A percentile compares a stretch with the other conserved stretches of the same genome.
phyloP scores from a whole-genome alignment of 1,140 invertebrate species.

The Oreohelix idahoensis region DNA sequence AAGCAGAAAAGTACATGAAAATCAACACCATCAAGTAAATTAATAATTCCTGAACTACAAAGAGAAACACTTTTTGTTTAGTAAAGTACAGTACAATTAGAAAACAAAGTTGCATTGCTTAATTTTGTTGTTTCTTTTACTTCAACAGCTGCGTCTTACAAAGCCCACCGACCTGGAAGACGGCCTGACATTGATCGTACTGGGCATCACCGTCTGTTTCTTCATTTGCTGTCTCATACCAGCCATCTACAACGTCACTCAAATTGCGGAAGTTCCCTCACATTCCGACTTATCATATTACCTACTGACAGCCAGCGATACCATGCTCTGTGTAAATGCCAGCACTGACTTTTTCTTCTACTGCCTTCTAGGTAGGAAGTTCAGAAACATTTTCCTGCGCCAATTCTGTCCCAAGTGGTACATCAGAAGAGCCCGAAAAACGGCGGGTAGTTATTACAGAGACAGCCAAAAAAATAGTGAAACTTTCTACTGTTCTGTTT shows the following conservation, averaged over 20 bases:
- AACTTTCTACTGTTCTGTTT: slow-evolving; percentile 18
- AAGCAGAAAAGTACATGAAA: too few species aligned
- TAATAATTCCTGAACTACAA: too few species aligned
- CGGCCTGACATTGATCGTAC: slow-evolving; percentile 42
- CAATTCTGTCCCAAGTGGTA: slow-evolving; percentile 80
- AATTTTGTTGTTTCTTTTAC: neutral
- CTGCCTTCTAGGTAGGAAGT: slow-evolving; percentile 94
- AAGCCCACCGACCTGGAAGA: slow-evolving; percentile 30
- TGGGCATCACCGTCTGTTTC: slow-evolving; percentile 47
- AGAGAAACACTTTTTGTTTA: too few species aligned
- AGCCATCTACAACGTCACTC: slow-evolving; percentile 42
- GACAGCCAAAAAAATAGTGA: neutral
- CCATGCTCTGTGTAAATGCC: slow-evolving; percentile 79
- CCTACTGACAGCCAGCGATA: slow-evolving; percentile 81
- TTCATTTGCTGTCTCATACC: slow-evolving; percentile 48
- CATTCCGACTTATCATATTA: slow-evolving; percentile 41
- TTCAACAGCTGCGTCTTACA: neutral
- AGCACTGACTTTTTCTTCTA: slow-evolving; percentile 82
- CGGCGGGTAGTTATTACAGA: neutral
- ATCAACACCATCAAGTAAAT: too few species aligned
- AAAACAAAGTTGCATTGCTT: neutral
- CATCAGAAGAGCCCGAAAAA: neutral
- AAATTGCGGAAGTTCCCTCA: slow-evolving; percentile 35
- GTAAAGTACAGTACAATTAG: too few species aligned
- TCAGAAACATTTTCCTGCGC: slow-evolving; percentile 88